phyloP scores from a whole-genome alignment of 2,113 vertebrate species.

The Pontoporia blainvillei region DNA sequence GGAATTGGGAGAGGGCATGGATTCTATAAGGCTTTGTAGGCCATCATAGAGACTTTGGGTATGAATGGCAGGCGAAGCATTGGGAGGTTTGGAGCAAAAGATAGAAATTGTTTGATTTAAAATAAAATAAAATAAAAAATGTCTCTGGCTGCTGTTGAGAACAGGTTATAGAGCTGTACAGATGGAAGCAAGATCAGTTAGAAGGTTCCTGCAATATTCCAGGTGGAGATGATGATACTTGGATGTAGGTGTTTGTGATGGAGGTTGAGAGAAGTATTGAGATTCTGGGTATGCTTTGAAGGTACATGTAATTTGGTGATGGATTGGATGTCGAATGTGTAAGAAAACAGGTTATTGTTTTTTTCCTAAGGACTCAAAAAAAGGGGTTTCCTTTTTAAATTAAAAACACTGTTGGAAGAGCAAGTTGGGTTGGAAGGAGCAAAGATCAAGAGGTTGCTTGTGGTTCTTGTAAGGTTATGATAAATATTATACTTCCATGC shows the following conservation, averaged over 20 bases:
- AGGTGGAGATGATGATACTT: background rate
- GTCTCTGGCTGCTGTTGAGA: background rate
- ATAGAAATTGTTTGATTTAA: background rate
- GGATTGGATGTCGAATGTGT: background rate
- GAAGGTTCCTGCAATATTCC: background rate
- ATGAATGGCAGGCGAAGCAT: background rate
- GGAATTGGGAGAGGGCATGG: fast-evolving
- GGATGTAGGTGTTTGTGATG: background rate
- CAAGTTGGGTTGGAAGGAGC: background rate
- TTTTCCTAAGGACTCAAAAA: background rate
- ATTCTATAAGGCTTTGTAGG: background rate
- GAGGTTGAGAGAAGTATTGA: background rate
- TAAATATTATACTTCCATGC: background rate
- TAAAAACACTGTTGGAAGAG: background rate
- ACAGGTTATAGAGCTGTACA: background rate
- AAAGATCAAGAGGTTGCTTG: background rate
- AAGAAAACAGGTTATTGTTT: background rate
- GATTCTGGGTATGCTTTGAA: background rate
- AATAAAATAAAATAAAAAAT: background rate
- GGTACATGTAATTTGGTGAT: background rate
- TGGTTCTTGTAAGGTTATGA: background rate
- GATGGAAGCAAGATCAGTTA: background rate
- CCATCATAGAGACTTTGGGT: background rate
- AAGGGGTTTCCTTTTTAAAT: background rate
- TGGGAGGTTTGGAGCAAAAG: background rate